Evolutionary conservation across 2,113 vertebrate species (phyloP).

Genomic region (Cavia porcellus): DNA sequence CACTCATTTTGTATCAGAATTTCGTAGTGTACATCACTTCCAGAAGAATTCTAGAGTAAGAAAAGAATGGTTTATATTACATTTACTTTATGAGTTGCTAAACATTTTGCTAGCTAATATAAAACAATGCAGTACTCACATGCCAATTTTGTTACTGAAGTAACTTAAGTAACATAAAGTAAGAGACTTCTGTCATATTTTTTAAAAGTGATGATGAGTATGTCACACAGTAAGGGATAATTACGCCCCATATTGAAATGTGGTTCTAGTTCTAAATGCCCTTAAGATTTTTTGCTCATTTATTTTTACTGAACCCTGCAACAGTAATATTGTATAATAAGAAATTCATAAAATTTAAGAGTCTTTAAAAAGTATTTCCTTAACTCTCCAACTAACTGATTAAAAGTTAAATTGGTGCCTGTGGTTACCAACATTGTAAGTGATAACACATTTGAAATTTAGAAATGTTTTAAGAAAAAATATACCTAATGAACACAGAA

Average conservation of each 20-base stretch:
- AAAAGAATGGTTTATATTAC: constrained; percentile 41
- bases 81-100: constrained; percentile 56
- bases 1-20: constrained; percentile 37
- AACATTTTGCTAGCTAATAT: constrained; percentile 55
- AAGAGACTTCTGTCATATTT: constrained; percentile 52
- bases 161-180: no score
- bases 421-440: constrained; percentile 49
- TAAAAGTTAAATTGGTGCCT: constrained; percentile 21
- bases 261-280: constrained; percentile 35
- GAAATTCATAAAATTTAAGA: constrained; percentile 47
- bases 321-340: constrained; percentile 24
- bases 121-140: constrained; percentile 61
- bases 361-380: constrained; percentile 7
- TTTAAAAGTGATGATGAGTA: constrained; percentile 63
- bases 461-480: constrained; percentile 61
- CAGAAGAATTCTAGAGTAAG: constrained; percentile 26
- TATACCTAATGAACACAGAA: constrained; percentile 49
- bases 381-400: constrained; percentile 22
- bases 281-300: constrained; percentile 24
- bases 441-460: constrained; percentile 42
- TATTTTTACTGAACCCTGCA: constrained; percentile 50
- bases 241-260: constrained; percentile 22
- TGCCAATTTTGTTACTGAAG: no score
- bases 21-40: constrained; percentile 11
- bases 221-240: not conserved